Evolutionary conservation across 1,140 invertebrate genomes (phyloP).

Genomic region (Cardiocondyla obscurior): DNA sequence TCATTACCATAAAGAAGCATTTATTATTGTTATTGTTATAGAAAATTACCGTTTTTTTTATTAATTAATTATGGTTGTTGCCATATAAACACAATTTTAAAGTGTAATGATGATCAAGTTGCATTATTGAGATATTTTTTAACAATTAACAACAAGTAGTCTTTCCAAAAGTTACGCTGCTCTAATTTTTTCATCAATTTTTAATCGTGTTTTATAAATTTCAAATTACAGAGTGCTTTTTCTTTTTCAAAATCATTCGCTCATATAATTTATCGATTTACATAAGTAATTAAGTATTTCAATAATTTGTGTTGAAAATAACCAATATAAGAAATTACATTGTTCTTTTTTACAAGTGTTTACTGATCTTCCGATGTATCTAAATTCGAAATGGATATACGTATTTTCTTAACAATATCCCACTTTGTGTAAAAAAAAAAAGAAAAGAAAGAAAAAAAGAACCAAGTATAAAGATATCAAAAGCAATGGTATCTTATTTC

Average conservation of each 20-base stretch:
- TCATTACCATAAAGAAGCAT: not conserved
- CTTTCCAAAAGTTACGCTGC: not conserved
- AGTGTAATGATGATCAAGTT: not conserved
- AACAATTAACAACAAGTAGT: not conserved
- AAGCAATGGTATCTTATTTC: too few species aligned
- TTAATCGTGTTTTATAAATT: not conserved
- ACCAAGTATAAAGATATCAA: too few species aligned
- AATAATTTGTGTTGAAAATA: slow-evolving; percentile 4
- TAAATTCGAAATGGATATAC: not conserved
- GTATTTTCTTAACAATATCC: slow-evolving; percentile 7
- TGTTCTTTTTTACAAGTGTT: slow-evolving; percentile 26
- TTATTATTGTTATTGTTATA: not conserved
- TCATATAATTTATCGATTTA: not conserved
- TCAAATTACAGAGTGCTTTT: not conserved
- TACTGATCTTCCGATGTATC: slow-evolving; percentile 3
- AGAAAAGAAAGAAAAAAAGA: too few species aligned
- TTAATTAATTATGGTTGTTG: slow-evolving; percentile 2
- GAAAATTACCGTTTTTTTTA: not conserved
- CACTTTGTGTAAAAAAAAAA: not conserved
- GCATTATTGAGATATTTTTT: not conserved
- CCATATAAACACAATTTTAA: not conserved
- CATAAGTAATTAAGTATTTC: not conserved
- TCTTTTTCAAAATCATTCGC: not conserved
- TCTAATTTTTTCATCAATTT: not conserved
- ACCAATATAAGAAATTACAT: slow-evolving; percentile 4